These are phyloP conservation scores for Sebastes goodei DNA, from an alignment of 2,797 vertebrate genomes.

Conservation along the genomic window DNA sequence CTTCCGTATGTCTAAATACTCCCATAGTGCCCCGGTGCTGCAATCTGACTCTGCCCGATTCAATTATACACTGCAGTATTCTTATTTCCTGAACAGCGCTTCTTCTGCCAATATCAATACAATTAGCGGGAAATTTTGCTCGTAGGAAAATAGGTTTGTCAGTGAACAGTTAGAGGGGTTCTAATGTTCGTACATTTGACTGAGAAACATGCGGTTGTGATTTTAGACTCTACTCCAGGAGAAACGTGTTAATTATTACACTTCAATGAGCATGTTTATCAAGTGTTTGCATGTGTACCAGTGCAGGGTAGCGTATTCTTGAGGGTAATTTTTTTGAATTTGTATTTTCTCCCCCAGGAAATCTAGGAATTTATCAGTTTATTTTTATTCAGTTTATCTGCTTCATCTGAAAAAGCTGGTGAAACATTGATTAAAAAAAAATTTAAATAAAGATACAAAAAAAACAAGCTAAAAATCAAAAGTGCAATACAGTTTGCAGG, in stretches of 20 bases:
- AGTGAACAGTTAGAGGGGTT: slow-evolving; percentile 50
- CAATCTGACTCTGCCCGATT: slow-evolving; percentile 53
- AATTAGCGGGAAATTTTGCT: slow-evolving; percentile 63
- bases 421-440: neutral
- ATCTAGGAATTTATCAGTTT: neutral
- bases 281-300: neutral
- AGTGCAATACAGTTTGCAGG: neutral
- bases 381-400: neutral
- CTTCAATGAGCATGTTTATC: slow-evolving; percentile 14
- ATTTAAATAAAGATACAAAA: neutral
- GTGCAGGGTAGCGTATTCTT: neutral
- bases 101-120: slow-evolving; percentile 72
- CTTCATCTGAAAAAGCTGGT: neutral
- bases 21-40: slow-evolving; percentile 33
- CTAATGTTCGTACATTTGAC: slow-evolving; percentile 9
- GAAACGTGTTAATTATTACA: slow-evolving; percentile 35
- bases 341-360: neutral
- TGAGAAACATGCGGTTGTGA: slow-evolving; percentile 48
- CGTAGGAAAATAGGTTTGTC: slow-evolving; percentile 63
- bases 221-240: slow-evolving; percentile 34
- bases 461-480: neutral
- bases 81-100: slow-evolving; percentile 58
- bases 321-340: neutral
- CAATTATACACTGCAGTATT: slow-evolving; percentile 58
- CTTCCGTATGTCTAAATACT: slow-evolving; percentile 73